These are phyloP conservation scores for Erebia epiphron DNA, from an alignment of 2,888 invertebrate genomes.

Conservation along the genomic window DNA sequence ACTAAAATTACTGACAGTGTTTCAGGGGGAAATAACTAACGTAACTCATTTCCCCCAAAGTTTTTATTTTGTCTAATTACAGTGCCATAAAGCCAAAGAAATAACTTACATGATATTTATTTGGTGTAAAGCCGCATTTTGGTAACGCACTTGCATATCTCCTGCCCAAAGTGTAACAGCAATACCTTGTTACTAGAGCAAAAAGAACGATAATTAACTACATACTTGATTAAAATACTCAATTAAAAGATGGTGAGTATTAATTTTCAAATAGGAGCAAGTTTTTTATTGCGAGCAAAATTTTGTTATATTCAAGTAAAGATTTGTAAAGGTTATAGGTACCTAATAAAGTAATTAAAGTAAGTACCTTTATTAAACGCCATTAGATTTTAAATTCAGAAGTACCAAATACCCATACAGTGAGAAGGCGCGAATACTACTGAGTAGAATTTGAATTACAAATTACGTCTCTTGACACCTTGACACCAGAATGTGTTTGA, in stretches of 20 bases:
- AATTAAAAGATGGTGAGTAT: background rate
- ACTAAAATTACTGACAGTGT: background rate
- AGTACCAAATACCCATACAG: conserved; percentile 4
- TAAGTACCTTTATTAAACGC: conserved; percentile 44
- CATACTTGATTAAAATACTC: background rate
- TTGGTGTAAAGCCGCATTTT: conserved; percentile 57
- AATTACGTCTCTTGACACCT: conserved; percentile 30
- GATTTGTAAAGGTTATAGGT: background rate
- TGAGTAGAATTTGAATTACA: conserved; percentile 33
- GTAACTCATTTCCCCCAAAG: no score
- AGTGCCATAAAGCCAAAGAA: background rate
- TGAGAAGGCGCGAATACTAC: conserved; percentile 32
- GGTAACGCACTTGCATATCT: conserved; percentile 46
- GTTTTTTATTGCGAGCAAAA: no score
- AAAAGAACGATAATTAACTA: background rate
- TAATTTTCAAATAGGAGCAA: no score
- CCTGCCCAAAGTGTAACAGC: conserved; percentile 36
- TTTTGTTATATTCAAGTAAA: background rate
- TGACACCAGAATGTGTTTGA: conserved; percentile 41
- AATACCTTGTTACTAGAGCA: conserved; percentile 41
- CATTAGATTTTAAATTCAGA: conserved; percentile 34
- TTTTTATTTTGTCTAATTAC: no score
- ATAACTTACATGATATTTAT: conserved; percentile 59
- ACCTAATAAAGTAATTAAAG: background rate
- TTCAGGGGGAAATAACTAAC: background rate